Evolutionary conservation across 1,140 invertebrate species (phyloP), one percentile per base, ranked within the genome.

Genomic region (Spodoptera frugiperda): DNA sequence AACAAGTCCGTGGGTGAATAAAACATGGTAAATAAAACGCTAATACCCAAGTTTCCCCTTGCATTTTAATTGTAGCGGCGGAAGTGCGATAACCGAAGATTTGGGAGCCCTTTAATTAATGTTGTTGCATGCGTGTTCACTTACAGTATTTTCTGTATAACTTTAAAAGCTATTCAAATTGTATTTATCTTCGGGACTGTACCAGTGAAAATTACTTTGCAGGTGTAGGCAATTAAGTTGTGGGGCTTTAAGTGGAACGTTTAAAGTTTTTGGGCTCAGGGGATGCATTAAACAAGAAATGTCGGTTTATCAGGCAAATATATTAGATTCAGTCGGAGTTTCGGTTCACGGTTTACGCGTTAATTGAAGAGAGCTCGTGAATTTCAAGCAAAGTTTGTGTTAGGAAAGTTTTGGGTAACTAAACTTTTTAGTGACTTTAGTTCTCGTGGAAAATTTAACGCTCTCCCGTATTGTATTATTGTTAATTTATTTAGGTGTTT

Each of bases 91-190:
- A 91, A 86, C 85, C 76, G 86, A 86, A 86, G 87, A 90, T 93
- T 91, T 91, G 84, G 87, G 86, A 89, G 87, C 88, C 87, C 83
- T 92, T 91, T 91, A 91, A 93, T 93, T 91, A 92, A 91, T 90
- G 86, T 90, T 90, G 89, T 86, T 89, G 89, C 87, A 93, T 84
- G 87, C 88, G 89, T 91, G 88, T 89, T 88, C 81, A 78, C 76
- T 85, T 86, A 57, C 79, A 88, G 80, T 86, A 86, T 87, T 84
- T 89, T 90, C 75, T 63, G 76, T 85, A 83, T 85, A 79, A 89
- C 76, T 82, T 84, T 82, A 77, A 73, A 78, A 74, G 73, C 59
- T 63, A 76, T 83, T 78, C 78, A 79, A 83, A 81, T 75, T 75
- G 77, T 71, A 80, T 79, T 81, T 79, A 77, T 83, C 79, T 81